Percentiles rank a stretch among this genome's conserved stretches.
Evolutionary conservation across 2,113 vertebrate species (phyloP).

Genomic region (Platysternon megacephalum): DNA sequence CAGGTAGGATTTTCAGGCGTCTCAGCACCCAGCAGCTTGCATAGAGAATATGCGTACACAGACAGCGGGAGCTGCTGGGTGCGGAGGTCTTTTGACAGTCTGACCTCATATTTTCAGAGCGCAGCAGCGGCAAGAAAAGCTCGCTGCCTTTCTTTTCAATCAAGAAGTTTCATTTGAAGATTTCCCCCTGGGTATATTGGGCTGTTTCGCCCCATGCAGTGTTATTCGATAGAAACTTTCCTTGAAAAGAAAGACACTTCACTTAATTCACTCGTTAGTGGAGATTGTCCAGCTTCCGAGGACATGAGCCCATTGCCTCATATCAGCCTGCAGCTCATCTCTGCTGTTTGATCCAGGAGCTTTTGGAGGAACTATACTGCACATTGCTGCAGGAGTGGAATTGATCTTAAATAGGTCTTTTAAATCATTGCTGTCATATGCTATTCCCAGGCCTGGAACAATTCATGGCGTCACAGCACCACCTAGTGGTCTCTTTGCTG

Average conservation of each 20-base stretch:
- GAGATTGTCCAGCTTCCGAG: neutral
- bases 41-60: neutral
- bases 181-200: neutral
- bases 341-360: neutral
- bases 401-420: neutral
- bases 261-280: neutral
- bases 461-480: conserved; percentile 13
- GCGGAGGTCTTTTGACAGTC: neutral
- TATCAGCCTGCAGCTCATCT: neutral
- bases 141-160: neutral
- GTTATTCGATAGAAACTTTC: neutral
- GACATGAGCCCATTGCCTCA: neutral
- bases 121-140: neutral
- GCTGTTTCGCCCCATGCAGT: neutral
- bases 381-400: neutral
- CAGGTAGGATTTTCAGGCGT: neutral
- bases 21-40: neutral
- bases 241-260: neutral
- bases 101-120: neutral
- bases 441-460: neutral
- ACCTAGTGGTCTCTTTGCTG: neutral
- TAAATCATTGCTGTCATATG: neutral
- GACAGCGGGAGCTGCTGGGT: neutral
- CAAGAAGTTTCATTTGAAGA: neutral
- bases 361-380: neutral